Conservation (phyloP, 2,797 vertebrate species). For the Alosa sapidissima region DNA sequence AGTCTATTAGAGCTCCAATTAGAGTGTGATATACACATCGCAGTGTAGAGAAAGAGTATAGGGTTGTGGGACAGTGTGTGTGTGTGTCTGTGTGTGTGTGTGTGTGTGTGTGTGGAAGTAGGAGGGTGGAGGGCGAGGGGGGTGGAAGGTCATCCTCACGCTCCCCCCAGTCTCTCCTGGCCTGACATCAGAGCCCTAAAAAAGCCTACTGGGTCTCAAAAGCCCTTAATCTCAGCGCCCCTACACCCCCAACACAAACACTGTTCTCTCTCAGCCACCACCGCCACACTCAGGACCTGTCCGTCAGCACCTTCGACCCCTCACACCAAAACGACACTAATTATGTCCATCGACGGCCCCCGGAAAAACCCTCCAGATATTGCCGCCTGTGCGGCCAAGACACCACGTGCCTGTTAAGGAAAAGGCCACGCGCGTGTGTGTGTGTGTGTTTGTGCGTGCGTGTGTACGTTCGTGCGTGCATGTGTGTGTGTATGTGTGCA, state of each 20-base stretch:
- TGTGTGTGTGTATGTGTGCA: neutral
- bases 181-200: conserved; percentile 52
- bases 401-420: conserved; percentile 17
- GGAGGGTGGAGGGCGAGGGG: neutral
- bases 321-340: conserved; percentile 60
- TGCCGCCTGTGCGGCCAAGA: conserved; percentile 36
- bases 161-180: conserved; percentile 46
- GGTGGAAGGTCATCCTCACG: neutral
- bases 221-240: conserved; percentile 47
- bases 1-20: conserved; percentile 48
- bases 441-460: neutral
- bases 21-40: conserved; percentile 20
- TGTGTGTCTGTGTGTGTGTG: neutral
- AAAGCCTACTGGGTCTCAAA: conserved; percentile 45
- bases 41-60: neutral
- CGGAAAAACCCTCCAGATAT: conserved; percentile 53
- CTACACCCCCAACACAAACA: neutral
- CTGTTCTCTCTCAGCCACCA: neutral
- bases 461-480: neutral
- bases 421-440: neutral
- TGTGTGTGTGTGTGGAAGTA: neutral
- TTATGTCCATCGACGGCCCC: conserved; percentile 56
- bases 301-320: conserved; percentile 54
- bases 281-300: conserved; percentile 57
- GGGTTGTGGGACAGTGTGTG: conserved; percentile 34